phyloP scores from a whole-genome alignment of 2,113 vertebrate species.

The Pteropus alecto region DNA sequence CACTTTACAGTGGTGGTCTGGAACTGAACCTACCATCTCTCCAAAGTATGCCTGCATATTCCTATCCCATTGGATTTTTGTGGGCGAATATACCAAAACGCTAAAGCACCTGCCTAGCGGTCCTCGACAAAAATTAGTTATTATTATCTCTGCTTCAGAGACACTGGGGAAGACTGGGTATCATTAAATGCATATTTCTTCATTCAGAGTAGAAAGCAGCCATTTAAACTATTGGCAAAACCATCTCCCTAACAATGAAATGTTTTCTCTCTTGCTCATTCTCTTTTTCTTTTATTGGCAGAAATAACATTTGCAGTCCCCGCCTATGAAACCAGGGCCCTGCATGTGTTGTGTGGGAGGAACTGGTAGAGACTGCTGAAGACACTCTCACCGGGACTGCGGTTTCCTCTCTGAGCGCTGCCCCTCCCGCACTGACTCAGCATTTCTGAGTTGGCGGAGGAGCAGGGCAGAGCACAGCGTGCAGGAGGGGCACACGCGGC shows the following conservation, averaged over 20 bases:
- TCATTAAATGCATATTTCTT: background rate
- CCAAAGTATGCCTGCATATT: background rate
- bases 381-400: background rate
- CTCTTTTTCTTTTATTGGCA: background rate
- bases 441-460: background rate
- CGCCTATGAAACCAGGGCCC: background rate
- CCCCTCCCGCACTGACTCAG: too few relatives aligned
- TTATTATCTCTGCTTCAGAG: background rate
- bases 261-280: background rate
- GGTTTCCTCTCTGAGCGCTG: background rate
- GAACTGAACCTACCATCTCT: background rate
- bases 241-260: background rate
- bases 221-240: conserved; percentile 31
- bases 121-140: background rate
- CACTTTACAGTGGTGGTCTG: background rate
- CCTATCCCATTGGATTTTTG: background rate
- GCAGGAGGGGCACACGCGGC: rapidly evolving
- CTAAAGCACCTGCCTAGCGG: background rate
- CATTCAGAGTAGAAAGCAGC: conserved; percentile 3
- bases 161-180: background rate
- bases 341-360: background rate
- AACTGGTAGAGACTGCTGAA: background rate
- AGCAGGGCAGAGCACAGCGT: background rate
- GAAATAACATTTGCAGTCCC: background rate
- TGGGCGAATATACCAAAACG: background rate